Base-by-base conservation (phyloP, 2,888 invertebrate genomes). In the Nomada hirtipes region DNA sequence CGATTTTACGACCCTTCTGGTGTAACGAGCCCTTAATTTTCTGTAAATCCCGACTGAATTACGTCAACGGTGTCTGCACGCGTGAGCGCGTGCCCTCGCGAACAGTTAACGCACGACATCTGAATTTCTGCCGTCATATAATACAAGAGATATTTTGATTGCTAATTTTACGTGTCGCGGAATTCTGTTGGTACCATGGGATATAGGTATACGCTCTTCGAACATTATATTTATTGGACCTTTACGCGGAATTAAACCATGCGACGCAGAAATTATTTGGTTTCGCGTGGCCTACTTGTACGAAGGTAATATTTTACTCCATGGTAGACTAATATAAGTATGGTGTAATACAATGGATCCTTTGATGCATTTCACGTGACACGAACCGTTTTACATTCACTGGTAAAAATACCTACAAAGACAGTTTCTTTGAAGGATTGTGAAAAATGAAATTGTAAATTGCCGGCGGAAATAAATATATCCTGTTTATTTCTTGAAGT, bases 1-100 rank as follows among this genome's bases (percentile, higher is more conserved):
- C 59, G 68, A 78, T 86, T 86, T 86, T 86, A 86, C 23, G 71
- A 59, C 26, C 50, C 55, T 64, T 42, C 67, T 60, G 36, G 63
- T 70, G 75, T 84, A 86, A 86, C 86, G 84, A 82, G 82, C 79
- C 77, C 76, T 82, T 86, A 84, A 86, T 86, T 86, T 82, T 78
- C 86, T 73, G 69, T 53, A 73, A 79, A 82, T 70, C 76, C 74
- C 57, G 13, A 42, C 70, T 60, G 75, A 74, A 71, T 84, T 73
- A 79, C 76, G 23, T n/a, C 29, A 50, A 70, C 63, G 11, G 47
- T 69, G 65, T 42, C 52, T 18, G 50, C 47, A 10, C 13, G 52
- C 29, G 26, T n/a, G n/a, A n/a, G n/a, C 69, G 52, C 64, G 60
- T 44, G 15, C 44, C 50, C 23, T 20, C 57, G 72, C 52, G 74